Conservation (phyloP, 1,140 invertebrate genomes). For the Psilanteris sp. region DNA sequence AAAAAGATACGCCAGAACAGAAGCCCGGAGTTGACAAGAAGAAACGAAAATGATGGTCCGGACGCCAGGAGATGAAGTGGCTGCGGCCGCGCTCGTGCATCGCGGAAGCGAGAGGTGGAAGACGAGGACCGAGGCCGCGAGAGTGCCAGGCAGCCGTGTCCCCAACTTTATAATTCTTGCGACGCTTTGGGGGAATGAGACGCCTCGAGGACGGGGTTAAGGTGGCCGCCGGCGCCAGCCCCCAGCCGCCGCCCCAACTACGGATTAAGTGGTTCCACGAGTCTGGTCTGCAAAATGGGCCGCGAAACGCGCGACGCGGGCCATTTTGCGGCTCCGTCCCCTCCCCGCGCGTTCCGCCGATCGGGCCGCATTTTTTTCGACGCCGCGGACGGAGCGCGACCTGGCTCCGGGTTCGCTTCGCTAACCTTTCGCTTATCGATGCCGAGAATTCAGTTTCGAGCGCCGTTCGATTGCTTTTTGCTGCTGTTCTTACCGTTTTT, state of each 20-base stretch:
- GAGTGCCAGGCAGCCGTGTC: slow-evolving; percentile 58
- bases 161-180: slow-evolving; percentile 79
- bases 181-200: slow-evolving; percentile 78
- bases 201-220: slow-evolving; percentile 72
- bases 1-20: slow-evolving; percentile 46
- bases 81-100: slow-evolving; percentile 40
- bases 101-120: slow-evolving; percentile 63
- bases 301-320: no score
- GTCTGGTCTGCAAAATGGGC: slow-evolving; percentile 46
- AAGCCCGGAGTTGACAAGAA: slow-evolving; percentile 40
- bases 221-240: slow-evolving; percentile 78
- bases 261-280: slow-evolving; percentile 72
- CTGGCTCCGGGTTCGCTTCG: no score
- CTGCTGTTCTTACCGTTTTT: no score
- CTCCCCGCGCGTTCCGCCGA: no score
- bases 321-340: no score
- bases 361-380: no score
- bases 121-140: slow-evolving; percentile 29
- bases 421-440: no score
- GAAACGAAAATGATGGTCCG: slow-evolving; percentile 48
- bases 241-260: slow-evolving; percentile 61
- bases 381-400: no score
- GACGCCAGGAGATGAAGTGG: slow-evolving; percentile 61
- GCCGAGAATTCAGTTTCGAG: no score
- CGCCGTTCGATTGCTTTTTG: no score